Conservation (phyloP, 1,140 invertebrate genomes). For the Pogonus chalceus region DNA sequence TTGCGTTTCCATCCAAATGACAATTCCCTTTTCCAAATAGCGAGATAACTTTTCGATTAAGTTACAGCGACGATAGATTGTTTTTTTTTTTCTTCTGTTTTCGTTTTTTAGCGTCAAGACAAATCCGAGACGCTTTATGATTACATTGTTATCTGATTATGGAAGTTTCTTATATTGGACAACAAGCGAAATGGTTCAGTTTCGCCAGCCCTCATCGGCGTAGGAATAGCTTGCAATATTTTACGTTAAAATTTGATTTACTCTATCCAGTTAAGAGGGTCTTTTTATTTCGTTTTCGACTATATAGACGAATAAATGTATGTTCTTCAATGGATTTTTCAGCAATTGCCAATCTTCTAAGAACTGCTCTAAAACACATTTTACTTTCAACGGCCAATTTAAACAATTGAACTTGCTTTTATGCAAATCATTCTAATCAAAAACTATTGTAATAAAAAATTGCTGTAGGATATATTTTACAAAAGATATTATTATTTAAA, state of each 20-base stretch:
- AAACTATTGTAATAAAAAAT: no score
- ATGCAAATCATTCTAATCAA: no score
- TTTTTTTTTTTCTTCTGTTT: constrained; percentile 14
- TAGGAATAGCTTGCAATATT: background rate
- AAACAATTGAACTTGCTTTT: no score
- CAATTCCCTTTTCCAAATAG: background rate
- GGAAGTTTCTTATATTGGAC: constrained; percentile 12
- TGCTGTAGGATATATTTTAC: no score
- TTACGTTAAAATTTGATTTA: constrained; percentile 3
- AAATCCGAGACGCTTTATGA: constrained; percentile 11
- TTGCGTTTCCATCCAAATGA: constrained; percentile 7
- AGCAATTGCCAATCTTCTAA: no score
- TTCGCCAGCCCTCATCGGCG: background rate
- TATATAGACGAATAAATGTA: no score
- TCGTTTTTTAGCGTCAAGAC: constrained; percentile 12
- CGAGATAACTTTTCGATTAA: constrained; percentile 27
- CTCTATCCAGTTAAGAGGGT: background rate
- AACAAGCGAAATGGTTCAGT: background rate
- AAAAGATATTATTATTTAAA: no score
- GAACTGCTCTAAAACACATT: no score
- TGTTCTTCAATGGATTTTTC: no score
- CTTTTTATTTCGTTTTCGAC: background rate
- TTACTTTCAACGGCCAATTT: no score
- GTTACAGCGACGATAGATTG: constrained; percentile 23
- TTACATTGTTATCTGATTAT: constrained; percentile 22